Conservation (phyloP, 2,888 invertebrate species). For the Tholera decimalis region DNA sequence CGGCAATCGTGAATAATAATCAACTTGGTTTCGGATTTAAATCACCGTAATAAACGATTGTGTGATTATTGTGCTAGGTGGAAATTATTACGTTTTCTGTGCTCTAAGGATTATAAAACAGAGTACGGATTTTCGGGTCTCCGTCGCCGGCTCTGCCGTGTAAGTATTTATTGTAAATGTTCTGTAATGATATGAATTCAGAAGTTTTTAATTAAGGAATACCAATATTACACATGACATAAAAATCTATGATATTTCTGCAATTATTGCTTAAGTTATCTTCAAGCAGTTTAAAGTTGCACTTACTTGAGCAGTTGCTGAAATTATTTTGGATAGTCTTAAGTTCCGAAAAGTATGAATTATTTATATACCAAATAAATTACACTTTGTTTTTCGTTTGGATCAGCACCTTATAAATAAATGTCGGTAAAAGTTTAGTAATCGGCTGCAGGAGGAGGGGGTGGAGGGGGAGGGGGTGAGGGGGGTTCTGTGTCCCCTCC, state of each 20-base stretch:
- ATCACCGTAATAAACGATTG: constrained; percentile 24
- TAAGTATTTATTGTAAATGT: constrained; percentile 31
- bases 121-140: constrained; percentile 2
- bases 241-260: neutral
- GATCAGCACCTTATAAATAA: no score
- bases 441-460: no score
- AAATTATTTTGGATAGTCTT: neutral
- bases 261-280: neutral
- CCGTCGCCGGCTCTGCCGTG: constrained; percentile 26
- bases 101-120: constrained; percentile 30
- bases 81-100: constrained; percentile 23
- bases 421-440: neutral
- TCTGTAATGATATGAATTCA: no score
- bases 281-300: neutral
- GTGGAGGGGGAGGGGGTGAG: no score
- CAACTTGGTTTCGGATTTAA: constrained; percentile 32
- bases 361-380: neutral
- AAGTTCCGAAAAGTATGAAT: neutral
- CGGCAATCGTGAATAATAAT: constrained; percentile 35
- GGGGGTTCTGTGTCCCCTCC: no score
- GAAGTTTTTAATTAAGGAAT: neutral
- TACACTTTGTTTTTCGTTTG: no score
- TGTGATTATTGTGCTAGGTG: constrained; percentile 13
- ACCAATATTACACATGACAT: neutral
- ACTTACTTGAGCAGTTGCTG: constrained; percentile 2